Percentiles rank a stretch among this genome's conserved stretches.
Evolutionary conservation across 2,888 invertebrate genomes (phyloP).

Genomic region (Gnatocerus cornutus): DNA sequence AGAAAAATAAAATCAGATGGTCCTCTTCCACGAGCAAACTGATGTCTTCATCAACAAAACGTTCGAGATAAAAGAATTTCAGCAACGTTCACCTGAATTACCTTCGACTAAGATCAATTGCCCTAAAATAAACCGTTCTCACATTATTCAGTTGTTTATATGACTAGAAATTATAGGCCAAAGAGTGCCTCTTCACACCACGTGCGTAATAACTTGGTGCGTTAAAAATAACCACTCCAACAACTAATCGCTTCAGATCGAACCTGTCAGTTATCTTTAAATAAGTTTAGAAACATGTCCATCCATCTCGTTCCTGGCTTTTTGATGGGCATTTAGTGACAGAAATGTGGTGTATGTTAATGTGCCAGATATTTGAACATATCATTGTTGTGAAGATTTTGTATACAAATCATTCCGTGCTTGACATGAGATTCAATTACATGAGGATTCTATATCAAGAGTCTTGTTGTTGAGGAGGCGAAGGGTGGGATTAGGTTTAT

Average conservation of each 20-base stretch:
- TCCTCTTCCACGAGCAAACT: too few relatives aligned
- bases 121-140: slow-evolving; percentile 55
- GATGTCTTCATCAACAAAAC: background rate
- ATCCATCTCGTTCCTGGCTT: slow-evolving; percentile 49
- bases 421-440: slow-evolving; percentile 18
- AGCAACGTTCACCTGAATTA: slow-evolving; percentile 5
- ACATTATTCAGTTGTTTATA: slow-evolving; percentile 54
- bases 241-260: slow-evolving; percentile 57
- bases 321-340: slow-evolving; percentile 54
- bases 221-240: slow-evolving; percentile 55
- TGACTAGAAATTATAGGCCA: slow-evolving; percentile 52
- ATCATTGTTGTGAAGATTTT: slow-evolving; percentile 23
- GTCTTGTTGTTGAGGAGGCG: background rate
- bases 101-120: slow-evolving; percentile 34
- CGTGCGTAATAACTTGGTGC: slow-evolving; percentile 54
- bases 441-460: slow-evolving; percentile 14
- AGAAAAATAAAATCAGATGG: too few relatives aligned
- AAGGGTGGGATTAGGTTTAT: background rate
- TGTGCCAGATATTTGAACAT: slow-evolving; percentile 44
- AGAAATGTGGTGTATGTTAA: slow-evolving; percentile 53
- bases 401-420: slow-evolving; percentile 20
- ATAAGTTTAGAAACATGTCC: slow-evolving; percentile 62
- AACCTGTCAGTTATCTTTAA: slow-evolving; percentile 60
- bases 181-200: slow-evolving; percentile 56
- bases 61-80: background rate